Evolutionary conservation across 2,888 invertebrate genomes (phyloP), one percentile per base, ranked within the genome.

Genomic region (Cecidostiba fungosa): DNA sequence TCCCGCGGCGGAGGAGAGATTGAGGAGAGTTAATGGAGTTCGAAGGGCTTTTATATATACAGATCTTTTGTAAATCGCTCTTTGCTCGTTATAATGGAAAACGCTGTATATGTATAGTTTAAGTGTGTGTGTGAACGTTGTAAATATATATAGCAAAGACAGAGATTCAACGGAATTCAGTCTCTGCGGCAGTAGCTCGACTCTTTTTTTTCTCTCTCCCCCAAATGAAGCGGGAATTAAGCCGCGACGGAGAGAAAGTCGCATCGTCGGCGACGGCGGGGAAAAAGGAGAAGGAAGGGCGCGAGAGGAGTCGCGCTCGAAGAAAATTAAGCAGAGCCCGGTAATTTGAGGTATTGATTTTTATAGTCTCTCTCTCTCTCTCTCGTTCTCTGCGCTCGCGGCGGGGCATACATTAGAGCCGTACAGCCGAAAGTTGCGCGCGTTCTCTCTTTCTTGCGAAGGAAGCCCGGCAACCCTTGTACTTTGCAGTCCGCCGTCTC

Each of bases 331-430:
- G 92, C 92, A 92, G 92, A 92, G 92, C 93, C 93, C 91, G 93
- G 93, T 93, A 93, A 93, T 93, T 93, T 93, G 92, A 93, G 93
- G 93, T 93, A 93, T 93, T 93, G 93, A 93, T 93, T 93, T 93
- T 93, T 93, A 93, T 93, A 93, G 92, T 91, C 92, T 91, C 90
- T 92, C 92, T 92, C 92, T 91, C 91, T 54, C 54, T 54, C 54
- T 54, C n/a, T 54, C 47, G 12, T 5, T 16, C 50, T 43, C 50
- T 5, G 54, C n/a, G 54, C 91, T 54, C 77, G 54, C 80, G 74
- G 76, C 84, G 66, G 91, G 91, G 93, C 92, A 93, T 93, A 92
- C 91, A 93, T 93, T 93, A 93, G 91, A 91, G 90, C 89, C 88
- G 80, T n/a, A n/a, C 86, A 73, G 54, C 54, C 10, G 39, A 39